Conservation (phyloP, 1,140 invertebrate species). For the Tenebrio molitor region DNA sequence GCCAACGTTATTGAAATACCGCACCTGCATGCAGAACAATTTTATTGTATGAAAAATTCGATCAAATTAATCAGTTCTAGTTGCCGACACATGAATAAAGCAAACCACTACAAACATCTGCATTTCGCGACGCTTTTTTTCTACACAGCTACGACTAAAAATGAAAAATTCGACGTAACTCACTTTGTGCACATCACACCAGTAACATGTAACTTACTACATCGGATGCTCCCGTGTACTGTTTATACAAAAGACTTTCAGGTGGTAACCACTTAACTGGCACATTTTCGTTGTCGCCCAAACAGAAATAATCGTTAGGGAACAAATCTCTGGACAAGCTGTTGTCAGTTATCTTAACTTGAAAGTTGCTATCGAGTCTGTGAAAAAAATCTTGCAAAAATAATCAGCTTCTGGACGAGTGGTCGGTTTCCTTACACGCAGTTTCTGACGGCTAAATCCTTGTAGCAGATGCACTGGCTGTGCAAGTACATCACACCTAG, state of each 20-base stretch:
- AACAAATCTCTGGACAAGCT: conserved; percentile 93
- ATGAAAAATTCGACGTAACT: too few relatives aligned
- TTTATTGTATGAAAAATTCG: too few relatives aligned
- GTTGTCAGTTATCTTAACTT: conserved; percentile 90
- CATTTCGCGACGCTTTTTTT: too few relatives aligned
- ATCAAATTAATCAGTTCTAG: too few relatives aligned
- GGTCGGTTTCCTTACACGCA: conserved; percentile 82
- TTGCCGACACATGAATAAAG: too few relatives aligned
- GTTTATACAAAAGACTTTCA: conserved; percentile 85
- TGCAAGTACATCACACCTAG: conserved; percentile 92
- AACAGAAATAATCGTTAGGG: conserved; percentile 94
- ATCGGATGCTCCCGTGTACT: conserved; percentile 85
- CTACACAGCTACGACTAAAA: too few relatives aligned
- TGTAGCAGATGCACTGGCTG: conserved; percentile 88
- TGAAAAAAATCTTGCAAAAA: conserved; percentile 53
- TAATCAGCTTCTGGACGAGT: not conserved
- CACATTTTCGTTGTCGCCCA: conserved; percentile 94
- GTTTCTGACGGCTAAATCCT: conserved; percentile 92
- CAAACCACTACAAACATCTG: too few relatives aligned
- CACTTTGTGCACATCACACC: too few relatives aligned
- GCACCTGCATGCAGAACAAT: too few relatives aligned
- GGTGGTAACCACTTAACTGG: conserved; percentile 97
- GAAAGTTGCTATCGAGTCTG: conserved; percentile 85
- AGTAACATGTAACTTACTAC: conserved; percentile 77
- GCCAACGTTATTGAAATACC: too few relatives aligned